Conservation (phyloP, 2,888 invertebrate species). For the Papilio demoleus region DNA sequence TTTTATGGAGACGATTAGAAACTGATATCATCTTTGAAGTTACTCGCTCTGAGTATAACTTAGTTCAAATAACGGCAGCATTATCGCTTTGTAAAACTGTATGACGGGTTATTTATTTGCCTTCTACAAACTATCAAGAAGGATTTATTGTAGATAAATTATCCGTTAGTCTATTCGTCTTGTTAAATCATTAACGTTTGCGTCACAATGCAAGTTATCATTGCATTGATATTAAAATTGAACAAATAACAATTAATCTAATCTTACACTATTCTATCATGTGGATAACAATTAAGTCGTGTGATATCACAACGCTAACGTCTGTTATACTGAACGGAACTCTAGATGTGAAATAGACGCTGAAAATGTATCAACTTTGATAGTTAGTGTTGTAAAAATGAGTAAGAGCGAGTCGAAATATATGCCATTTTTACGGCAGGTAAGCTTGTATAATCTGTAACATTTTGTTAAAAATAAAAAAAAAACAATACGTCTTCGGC, state of each 20-base stretch:
- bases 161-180: background rate
- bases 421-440: slow-evolving; percentile 38
- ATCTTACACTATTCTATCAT: slow-evolving; percentile 42
- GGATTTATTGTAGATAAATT: background rate
- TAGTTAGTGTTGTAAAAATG: slow-evolving; percentile 19
- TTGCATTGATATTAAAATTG: slow-evolving; percentile 43
- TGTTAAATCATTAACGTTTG: background rate
- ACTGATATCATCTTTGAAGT: too few relatives aligned
- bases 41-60: too few relatives aligned
- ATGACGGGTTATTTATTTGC: too few relatives aligned
- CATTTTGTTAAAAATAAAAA: too few relatives aligned
- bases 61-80: too few relatives aligned
- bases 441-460: slow-evolving; percentile 4
- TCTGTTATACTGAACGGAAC: background rate
- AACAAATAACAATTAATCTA: slow-evolving; percentile 47
- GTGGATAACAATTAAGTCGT: slow-evolving; percentile 39
- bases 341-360: background rate
- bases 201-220: slow-evolving; percentile 33
- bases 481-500: background rate
- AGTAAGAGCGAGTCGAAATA: slow-evolving; percentile 25
- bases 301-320: slow-evolving; percentile 26
- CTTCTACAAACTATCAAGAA: too few relatives aligned
- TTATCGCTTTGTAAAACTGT: too few relatives aligned
- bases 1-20: too few relatives aligned
- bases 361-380: slow-evolving; percentile 12